A percentile compares a stretch with the other conserved stretches of the same genome.
Evolutionary conservation across 2,797 vertebrate species (phyloP).

Genomic region (Chelidonichthys spinosus): DNA sequence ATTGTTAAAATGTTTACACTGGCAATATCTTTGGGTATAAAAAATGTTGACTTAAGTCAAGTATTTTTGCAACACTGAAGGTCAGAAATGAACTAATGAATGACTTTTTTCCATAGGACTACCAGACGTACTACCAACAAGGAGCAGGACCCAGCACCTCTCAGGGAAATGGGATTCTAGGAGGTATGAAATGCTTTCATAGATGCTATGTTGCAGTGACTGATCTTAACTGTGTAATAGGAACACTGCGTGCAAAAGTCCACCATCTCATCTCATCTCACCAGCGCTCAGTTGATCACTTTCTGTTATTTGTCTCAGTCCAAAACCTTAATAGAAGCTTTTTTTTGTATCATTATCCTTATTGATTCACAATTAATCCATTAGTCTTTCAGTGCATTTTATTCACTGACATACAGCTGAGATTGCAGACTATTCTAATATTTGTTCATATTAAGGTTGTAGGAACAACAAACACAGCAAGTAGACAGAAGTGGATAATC

Average conservation of each 20-base stretch:
- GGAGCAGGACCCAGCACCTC: constrained; percentile 86
- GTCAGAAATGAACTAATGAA: not conserved
- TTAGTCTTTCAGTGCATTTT: no score
- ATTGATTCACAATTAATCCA: no score
- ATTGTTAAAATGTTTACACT: not conserved
- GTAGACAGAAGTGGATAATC: not conserved
- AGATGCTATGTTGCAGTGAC: no score
- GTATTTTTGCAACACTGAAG: not conserved
- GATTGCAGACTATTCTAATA: not conserved
- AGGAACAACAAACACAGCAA: not conserved
- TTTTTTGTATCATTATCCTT: no score
- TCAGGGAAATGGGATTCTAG: constrained; percentile 87
- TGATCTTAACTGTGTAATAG: no score
- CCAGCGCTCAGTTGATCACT: no score
- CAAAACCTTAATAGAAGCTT: no score
- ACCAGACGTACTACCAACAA: constrained; percentile 90
- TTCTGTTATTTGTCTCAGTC: no score
- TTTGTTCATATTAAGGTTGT: not conserved
- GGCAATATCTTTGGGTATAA: not conserved
- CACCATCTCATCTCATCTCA: no score
- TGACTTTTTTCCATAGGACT: constrained; percentile 80
- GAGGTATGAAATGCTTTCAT: constrained; percentile 72
- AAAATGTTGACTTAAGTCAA: not conserved
- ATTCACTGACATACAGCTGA: not conserved
- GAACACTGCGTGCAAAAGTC: no score